Conservation (phyloP, 1,140 invertebrate species). For the Drosophila nigromelanica region DNA sequence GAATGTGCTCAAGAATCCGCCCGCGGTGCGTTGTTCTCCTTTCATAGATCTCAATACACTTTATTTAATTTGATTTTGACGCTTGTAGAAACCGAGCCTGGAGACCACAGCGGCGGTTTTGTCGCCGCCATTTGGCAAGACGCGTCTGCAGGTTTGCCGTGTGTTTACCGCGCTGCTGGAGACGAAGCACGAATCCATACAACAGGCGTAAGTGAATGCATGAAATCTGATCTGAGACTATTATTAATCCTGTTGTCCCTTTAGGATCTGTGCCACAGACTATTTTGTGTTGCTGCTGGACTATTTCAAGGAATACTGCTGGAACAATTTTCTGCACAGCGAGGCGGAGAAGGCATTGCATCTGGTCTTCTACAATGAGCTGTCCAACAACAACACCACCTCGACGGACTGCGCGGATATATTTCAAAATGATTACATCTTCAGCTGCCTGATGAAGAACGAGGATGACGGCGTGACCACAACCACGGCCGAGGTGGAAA, state of each 20-base stretch:
- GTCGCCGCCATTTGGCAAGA: conserved; percentile 90
- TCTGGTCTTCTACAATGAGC: conserved; percentile 85
- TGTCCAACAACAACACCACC: conserved; percentile 63
- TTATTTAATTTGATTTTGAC: conserved; percentile 1
- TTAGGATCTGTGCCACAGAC: conserved; percentile 78
- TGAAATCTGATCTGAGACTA: not conserved
- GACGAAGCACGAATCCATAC: conserved; percentile 87
- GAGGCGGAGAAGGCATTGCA: conserved; percentile 91
- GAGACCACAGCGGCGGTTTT: conserved; percentile 84
- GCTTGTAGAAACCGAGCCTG: conserved; percentile 67
- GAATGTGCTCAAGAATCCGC: conserved; percentile 89
- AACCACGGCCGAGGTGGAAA: conserved; percentile 39
- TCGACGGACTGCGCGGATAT: conserved; percentile 57
- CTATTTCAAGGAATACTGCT: conserved; percentile 92
- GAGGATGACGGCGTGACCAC: conserved; percentile 10
- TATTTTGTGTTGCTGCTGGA: conserved; percentile 87
- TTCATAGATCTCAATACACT: not conserved
- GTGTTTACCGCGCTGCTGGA: conserved; percentile 89
- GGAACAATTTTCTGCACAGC: conserved; percentile 95
- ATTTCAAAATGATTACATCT: conserved; percentile 42
- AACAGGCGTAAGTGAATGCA: conserved; percentile 75
- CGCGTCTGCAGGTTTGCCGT: conserved; percentile 90
- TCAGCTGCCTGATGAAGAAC: conserved; percentile 50
- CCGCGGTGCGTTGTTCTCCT: conserved; percentile 86
- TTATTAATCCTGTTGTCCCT: not conserved